phyloP scores from a whole-genome alignment of 1,140 invertebrate species.

The Drosophila bocki region DNA sequence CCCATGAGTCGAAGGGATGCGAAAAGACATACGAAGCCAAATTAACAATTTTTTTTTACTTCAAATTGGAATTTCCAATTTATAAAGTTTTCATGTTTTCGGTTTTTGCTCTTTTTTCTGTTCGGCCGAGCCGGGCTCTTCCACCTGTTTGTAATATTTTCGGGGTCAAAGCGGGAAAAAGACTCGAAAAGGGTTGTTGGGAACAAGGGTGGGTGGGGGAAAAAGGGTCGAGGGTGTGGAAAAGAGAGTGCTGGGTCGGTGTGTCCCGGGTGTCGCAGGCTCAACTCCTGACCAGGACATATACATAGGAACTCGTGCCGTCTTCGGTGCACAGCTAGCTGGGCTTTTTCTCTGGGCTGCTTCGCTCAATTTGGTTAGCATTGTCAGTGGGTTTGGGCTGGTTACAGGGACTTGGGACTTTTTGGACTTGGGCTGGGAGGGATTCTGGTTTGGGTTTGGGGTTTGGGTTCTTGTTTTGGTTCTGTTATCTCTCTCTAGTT shows the following conservation, averaged over 20 bases:
- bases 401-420: background rate
- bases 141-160: conserved; percentile 49
- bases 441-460: background rate
- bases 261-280: conserved; percentile 26
- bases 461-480: conserved; percentile 3
- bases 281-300: conserved; percentile 22
- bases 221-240: background rate
- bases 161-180: conserved; percentile 13
- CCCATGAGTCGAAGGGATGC: conserved; percentile 44
- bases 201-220: background rate
- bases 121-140: conserved; percentile 24
- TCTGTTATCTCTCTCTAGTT: background rate
- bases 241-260: conserved; percentile 5
- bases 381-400: conserved; percentile 15
- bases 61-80: conserved; percentile 69
- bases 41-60: conserved; percentile 40
- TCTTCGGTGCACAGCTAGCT: conserved; percentile 44
- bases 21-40: conserved; percentile 42
- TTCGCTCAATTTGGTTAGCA: conserved; percentile 53
- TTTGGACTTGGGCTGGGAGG: background rate
- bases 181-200: conserved; percentile 24
- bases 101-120: conserved; percentile 16
- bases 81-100: conserved; percentile 36
- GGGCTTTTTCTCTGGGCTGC: conserved; percentile 18
- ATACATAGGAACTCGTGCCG: conserved; percentile 31